Conservation (phyloP, 2,888 invertebrate genomes). For the Napeogenes inachia region DNA sequence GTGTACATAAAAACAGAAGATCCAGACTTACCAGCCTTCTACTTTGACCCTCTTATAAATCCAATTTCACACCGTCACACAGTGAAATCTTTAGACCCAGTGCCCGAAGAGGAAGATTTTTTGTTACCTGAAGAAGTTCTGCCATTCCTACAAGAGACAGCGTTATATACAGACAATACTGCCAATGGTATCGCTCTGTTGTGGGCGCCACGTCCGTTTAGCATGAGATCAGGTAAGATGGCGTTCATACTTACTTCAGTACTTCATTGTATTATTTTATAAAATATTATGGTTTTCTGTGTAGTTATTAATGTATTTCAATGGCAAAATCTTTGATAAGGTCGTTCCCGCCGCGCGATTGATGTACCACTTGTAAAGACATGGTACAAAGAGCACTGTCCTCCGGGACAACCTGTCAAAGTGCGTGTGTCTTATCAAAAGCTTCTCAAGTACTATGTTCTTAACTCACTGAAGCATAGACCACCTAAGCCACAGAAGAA, state of each 20-base stretch:
- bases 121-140: conserved; percentile 92
- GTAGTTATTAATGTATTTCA: background rate
- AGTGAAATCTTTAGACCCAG: conserved; percentile 88
- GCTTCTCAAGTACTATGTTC: conserved; percentile 97
- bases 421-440: conserved; percentile 99
- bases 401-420: conserved; percentile 98
- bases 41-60: conserved; percentile 99
- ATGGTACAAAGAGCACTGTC: conserved; percentile 97
- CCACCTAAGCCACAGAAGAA: conserved; percentile 99
- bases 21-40: conserved; percentile 99
- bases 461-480: conserved; percentile 97
- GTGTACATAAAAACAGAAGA: conserved; percentile 99
- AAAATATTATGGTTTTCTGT: background rate
- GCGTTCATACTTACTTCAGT: background rate
- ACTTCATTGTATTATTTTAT: background rate
- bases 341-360: conserved; percentile 93
- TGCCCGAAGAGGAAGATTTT: conserved; percentile 97
- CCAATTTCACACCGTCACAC: conserved; percentile 97
- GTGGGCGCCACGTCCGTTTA: conserved; percentile 99
- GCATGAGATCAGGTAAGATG: conserved; percentile 88
- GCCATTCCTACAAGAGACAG: conserved; percentile 95
- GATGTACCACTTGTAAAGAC: conserved; percentile 98
- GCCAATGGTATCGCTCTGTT: conserved; percentile 98
- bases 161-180: conserved; percentile 98
- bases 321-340: conserved; percentile 50